Evolutionary conservation across 2,113 vertebrate species (phyloP).

Genomic region (Marcusenius ussheri): DNA sequence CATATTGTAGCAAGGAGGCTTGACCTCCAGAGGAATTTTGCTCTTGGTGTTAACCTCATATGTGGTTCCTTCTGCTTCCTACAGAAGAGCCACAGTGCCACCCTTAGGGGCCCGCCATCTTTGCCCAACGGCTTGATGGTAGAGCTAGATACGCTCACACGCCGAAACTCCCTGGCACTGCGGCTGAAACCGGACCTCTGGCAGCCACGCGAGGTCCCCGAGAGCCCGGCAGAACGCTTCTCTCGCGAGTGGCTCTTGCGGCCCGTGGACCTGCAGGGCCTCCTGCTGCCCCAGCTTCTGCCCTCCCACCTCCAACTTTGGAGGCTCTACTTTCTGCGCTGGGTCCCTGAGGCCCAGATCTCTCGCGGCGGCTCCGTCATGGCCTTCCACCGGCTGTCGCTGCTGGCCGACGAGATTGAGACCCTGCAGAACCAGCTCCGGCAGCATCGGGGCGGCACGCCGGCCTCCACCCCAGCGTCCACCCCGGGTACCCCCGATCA

Average conservation of each 20-base stretch:
- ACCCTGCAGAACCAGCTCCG: conserved; percentile 68
- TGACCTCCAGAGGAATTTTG: background rate
- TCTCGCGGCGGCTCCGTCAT: conserved; percentile 70
- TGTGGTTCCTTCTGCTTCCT: conserved; percentile 21
- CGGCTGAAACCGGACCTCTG: conserved; percentile 65
- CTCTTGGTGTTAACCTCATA: background rate
- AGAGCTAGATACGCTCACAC: conserved; percentile 60
- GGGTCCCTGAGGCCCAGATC: conserved; percentile 91
- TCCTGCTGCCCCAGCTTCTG: conserved; percentile 71
- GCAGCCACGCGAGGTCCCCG: conserved; percentile 45
- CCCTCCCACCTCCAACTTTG: conserved; percentile 79
- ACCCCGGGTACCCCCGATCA: conserved; percentile 42
- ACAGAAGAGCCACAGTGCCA: conserved; percentile 84
- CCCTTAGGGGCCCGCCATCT: conserved; percentile 64
- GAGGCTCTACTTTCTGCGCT: conserved; percentile 93
- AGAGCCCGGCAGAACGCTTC: conserved; percentile 68
- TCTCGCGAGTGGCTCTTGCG: conserved; percentile 77
- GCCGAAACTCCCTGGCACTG: conserved; percentile 73
- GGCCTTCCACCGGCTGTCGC: conserved; percentile 73
- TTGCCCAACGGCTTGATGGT: conserved; percentile 70
- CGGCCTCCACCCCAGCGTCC: conserved; percentile 39
- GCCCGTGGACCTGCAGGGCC: conserved; percentile 70
- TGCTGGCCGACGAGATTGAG: conserved; percentile 84
- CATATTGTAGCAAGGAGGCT: background rate
- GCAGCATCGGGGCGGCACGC: conserved; percentile 58